Evolutionary conservation across 1,140 invertebrate genomes (phyloP).

Genomic region (Fopius arisanus): DNA sequence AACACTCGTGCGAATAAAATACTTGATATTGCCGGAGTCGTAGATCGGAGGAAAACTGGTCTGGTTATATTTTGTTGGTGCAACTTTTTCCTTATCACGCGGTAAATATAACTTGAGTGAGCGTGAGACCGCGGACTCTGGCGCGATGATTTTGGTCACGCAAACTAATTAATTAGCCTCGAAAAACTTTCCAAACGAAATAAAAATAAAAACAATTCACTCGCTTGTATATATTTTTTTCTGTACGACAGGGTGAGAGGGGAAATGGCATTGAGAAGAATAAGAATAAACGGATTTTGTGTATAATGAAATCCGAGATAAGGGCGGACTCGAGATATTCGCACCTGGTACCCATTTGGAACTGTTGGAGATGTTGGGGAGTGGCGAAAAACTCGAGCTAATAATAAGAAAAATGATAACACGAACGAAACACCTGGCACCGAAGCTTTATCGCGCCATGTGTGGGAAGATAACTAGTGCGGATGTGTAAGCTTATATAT

Average conservation of each 20-base stretch:
- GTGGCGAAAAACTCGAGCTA: not conserved
- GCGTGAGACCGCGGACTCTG: conserved; percentile 30
- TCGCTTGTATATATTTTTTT: not conserved
- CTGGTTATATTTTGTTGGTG: conserved; percentile 24
- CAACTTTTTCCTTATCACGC: conserved; percentile 42
- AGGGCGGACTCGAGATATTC: not conserved
- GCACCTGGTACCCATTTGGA: not conserved
- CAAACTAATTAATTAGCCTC: not conserved
- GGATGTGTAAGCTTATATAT: not conserved
- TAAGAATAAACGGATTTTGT: not conserved
- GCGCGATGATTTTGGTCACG: conserved; percentile 1
- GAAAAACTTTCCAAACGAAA: not conserved
- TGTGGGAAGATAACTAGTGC: not conserved
- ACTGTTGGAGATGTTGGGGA: not conserved
- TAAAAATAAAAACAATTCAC: not conserved
- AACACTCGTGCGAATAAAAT: not conserved
- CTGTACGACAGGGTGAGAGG: too few relatives aligned
- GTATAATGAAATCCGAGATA: not conserved
- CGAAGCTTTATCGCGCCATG: not conserved
- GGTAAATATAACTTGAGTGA: conserved; percentile 40
- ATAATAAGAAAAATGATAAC: conserved; percentile 2
- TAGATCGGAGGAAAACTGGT: not conserved
- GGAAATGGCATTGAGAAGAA: not conserved
- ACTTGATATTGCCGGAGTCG: not conserved
- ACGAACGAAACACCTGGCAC: not conserved